Evolutionary conservation across 2,113 vertebrate genomes (phyloP).

Genomic region (Microtus pennsylvanicus): DNA sequence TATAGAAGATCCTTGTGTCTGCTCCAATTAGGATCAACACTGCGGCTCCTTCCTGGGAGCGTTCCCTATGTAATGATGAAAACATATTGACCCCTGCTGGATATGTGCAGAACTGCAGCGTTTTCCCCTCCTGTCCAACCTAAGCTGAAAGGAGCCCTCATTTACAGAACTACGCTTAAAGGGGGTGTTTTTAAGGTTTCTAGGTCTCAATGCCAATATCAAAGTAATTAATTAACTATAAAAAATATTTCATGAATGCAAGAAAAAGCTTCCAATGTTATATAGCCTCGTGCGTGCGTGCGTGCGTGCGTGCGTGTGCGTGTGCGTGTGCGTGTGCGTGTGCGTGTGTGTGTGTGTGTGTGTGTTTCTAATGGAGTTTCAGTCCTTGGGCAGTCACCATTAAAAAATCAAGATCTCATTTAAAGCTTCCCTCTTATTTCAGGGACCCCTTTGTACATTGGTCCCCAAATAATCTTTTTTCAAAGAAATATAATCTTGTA

Average conservation of each 20-base stretch:
- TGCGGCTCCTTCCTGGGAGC: conserved; percentile 66
- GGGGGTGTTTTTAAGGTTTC: neutral
- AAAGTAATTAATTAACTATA: neutral
- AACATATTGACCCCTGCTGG: conserved; percentile 89
- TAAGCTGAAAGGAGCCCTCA: neutral
- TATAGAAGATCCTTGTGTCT: conserved; percentile 87
- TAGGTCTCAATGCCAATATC: neutral
- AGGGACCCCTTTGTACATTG: neutral
- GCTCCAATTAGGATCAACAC: conserved; percentile 90
- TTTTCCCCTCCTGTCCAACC: neutral
- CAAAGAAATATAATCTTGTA: neutral
- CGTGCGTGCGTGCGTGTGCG: neutral
- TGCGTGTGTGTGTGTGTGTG: neutral
- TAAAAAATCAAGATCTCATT: neutral
- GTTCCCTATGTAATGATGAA: conserved; percentile 77
- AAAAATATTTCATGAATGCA: conserved; percentile 1
- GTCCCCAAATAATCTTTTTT: conserved; percentile 12
- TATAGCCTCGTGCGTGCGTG: neutral
- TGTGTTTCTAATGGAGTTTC: neutral
- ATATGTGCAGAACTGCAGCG: conserved; percentile 67
- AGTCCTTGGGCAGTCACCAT: neutral
- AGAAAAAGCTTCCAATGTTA: neutral
- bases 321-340: too few relatives aligned
- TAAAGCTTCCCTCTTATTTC: neutral
- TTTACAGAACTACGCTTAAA: neutral